A percentile compares a stretch with the other conserved stretches of the same genome.
Conservation (phyloP, 1,140 invertebrate genomes). For the Neodiprion fabricii region DNA sequence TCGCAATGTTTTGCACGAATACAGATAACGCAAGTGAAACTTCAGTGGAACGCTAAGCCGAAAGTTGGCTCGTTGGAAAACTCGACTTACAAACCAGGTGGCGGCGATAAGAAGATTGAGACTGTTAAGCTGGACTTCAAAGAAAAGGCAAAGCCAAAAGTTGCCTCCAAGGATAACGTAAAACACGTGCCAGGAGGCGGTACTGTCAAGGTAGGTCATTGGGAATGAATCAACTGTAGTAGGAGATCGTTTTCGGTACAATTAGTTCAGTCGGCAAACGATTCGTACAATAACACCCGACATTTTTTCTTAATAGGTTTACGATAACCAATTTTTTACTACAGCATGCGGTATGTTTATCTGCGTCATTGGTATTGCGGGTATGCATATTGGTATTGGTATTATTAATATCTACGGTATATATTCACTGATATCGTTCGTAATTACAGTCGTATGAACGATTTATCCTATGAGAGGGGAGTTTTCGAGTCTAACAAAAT, state of each 20-base stretch:
- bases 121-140: slow-evolving; percentile 90
- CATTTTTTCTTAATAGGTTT: not conserved
- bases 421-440: too few relatives aligned
- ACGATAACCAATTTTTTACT: not conserved
- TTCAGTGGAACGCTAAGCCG: slow-evolving; percentile 92
- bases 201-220: slow-evolving; percentile 79
- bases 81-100: slow-evolving; percentile 88
- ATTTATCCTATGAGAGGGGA: too few relatives aligned
- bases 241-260: too few relatives aligned
- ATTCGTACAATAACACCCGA: too few relatives aligned
- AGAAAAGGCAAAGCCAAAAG: slow-evolving; percentile 89
- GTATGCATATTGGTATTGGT: too few relatives aligned
- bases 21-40: slow-evolving; percentile 83
- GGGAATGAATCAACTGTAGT: slow-evolving; percentile 8
- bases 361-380: not conserved
- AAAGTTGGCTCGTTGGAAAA: slow-evolving; percentile 96
- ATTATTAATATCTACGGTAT: too few relatives aligned
- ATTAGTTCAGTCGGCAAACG: too few relatives aligned
- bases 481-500: too few relatives aligned
- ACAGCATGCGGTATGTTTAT: slow-evolving; percentile 2
- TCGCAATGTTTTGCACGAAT: not conserved
- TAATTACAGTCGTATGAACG: too few relatives aligned
- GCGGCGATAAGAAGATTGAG: slow-evolving; percentile 92
- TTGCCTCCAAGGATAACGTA: slow-evolving; percentile 92
- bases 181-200: slow-evolving; percentile 89